Conservation (phyloP, 2,888 invertebrate species). For the Junonia oenone region DNA sequence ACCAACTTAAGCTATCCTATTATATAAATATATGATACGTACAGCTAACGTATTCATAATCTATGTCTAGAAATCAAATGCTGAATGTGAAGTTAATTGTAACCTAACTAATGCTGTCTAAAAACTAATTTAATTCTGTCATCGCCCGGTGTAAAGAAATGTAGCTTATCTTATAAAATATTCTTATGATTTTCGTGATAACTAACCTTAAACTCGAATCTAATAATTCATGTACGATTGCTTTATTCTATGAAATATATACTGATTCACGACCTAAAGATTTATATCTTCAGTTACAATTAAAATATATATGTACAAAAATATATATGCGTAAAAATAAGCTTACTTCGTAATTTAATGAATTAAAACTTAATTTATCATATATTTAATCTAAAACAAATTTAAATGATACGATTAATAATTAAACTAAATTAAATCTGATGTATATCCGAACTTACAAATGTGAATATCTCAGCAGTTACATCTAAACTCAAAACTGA, state of each 20-base stretch:
- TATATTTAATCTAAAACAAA: not conserved
- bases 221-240: slow-evolving; percentile 29
- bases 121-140: slow-evolving; percentile 7
- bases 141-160: slow-evolving; percentile 13
- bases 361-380: not conserved
- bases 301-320: not conserved
- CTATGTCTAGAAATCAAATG: not conserved
- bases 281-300: not conserved
- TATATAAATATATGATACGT: not conserved
- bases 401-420: not conserved
- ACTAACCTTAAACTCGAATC: slow-evolving; percentile 21
- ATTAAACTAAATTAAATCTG: not conserved
- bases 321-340: slow-evolving; percentile 1
- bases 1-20: not conserved
- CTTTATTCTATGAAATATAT: not conserved
- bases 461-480: not conserved
- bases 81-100: not conserved
- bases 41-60: not conserved
- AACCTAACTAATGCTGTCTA: not conserved
- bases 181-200: not conserved
- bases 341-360: not conserved
- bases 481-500: not conserved
- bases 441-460: slow-evolving; percentile 1
- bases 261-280: not conserved
- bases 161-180: not conserved